A percentile compares a stretch with the other conserved stretches of the same genome.
phyloP scores from a whole-genome alignment of 2,113 vertebrate species.

The Formicarius rufipectus region DNA sequence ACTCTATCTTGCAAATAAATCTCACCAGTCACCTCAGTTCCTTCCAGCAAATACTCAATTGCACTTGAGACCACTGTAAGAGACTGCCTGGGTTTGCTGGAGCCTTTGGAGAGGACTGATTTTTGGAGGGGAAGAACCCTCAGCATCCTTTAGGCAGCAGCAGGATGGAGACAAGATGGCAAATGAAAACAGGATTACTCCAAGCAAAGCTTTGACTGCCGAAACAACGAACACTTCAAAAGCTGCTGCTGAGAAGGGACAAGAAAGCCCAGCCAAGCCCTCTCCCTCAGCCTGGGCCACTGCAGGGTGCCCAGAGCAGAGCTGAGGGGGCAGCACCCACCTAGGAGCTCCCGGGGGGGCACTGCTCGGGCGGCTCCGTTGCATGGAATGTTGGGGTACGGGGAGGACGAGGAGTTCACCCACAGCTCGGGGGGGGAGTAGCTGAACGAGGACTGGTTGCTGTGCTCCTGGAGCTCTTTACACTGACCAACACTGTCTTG shows the following conservation, averaged over 20 bases:
- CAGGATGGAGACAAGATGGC: not conserved
- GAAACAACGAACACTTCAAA: not conserved
- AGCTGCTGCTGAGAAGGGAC: too few species aligned
- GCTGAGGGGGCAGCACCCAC: conserved; percentile 63
- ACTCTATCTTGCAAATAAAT: not conserved
- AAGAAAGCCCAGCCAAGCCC: not conserved
- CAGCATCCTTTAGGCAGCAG: not conserved
- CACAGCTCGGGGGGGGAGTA: conserved; percentile 91
- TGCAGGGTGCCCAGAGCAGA: not conserved
- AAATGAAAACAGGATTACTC: not conserved
- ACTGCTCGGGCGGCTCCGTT: conserved; percentile 88
- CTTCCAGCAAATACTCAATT: not conserved
- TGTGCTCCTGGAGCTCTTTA: conserved; percentile 89
- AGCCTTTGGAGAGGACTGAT: not conserved
- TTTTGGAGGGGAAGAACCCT: not conserved
- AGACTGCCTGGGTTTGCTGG: not conserved
- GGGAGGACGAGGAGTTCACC: conserved; percentile 86
- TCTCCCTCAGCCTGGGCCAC: not conserved
- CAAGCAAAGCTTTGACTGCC: not conserved
- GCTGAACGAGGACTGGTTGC: conserved; percentile 79
- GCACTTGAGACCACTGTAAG: not conserved
- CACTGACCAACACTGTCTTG: conserved; percentile 81
- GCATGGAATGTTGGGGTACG: conserved; percentile 97
- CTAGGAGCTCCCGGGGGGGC: conserved; percentile 89
- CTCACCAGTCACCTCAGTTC: not conserved